Evolutionary conservation across 2,888 invertebrate genomes (phyloP).

Genomic region (Mystacides longicornis): DNA sequence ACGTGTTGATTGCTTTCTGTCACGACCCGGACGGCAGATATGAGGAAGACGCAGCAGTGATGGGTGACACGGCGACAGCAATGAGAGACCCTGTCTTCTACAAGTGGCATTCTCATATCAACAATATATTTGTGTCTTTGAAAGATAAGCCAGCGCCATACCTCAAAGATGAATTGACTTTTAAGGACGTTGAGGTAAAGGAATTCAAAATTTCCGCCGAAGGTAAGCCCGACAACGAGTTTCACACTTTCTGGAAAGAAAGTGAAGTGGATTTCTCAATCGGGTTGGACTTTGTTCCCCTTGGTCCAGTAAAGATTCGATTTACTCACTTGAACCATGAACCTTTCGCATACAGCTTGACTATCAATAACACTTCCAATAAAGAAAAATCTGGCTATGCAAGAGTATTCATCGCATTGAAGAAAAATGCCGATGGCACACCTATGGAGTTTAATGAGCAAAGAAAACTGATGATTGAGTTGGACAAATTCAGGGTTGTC

Average conservation of each 20-base stretch:
- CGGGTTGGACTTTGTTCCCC: conserved; percentile 68
- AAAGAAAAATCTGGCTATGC: conserved; percentile 49
- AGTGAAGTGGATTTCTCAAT: conserved; percentile 73
- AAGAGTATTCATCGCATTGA: conserved; percentile 60
- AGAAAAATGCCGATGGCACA: conserved; percentile 55
- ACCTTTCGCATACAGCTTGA: conserved; percentile 51
- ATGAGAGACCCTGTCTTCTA: conserved; percentile 85
- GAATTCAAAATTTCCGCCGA: conserved; percentile 37
- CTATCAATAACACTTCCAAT: conserved; percentile 28
- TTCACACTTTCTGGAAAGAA: conserved; percentile 74
- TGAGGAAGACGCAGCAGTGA: conserved; percentile 68
- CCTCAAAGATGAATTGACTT: conserved; percentile 26
- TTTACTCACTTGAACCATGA: conserved; percentile 75
- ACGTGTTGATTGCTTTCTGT: conserved; percentile 48
- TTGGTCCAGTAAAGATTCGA: conserved; percentile 62
- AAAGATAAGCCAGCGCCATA: conserved; percentile 44
- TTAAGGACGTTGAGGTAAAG: conserved; percentile 49
- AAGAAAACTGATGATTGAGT: conserved; percentile 54
- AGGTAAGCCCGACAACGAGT: conserved; percentile 39
- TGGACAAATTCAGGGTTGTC: conserved; percentile 57
- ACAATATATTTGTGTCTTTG: conserved; percentile 64
- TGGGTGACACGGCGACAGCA: conserved; percentile 75
- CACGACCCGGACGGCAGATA: conserved; percentile 55
- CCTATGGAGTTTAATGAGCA: conserved; percentile 52
- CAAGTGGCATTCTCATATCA: conserved; percentile 75